Conservation (phyloP, 2,113 vertebrate species). For the Varanus salvator region DNA sequence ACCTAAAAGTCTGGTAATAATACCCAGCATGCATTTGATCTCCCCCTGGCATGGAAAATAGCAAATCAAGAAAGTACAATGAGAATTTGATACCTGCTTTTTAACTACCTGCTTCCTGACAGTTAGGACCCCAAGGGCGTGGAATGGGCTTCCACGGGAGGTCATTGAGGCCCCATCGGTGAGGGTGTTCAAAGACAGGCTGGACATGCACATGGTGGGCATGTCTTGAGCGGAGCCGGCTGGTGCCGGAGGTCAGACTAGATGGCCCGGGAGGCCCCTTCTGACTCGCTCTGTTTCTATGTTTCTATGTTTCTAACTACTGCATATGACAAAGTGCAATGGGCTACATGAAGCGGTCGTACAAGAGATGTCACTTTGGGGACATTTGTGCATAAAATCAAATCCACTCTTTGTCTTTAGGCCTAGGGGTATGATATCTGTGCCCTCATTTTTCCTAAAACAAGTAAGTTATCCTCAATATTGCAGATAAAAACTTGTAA, state of each 20-base stretch:
- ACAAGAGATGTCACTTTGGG: background rate
- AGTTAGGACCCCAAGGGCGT: too few species aligned
- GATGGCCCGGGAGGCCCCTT: too few species aligned
- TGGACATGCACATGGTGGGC: too few species aligned
- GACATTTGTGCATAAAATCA: background rate
- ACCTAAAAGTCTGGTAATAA: background rate
- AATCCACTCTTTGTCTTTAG: background rate
- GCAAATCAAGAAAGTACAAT: background rate
- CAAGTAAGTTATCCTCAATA: background rate
- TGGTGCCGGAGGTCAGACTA: too few species aligned
- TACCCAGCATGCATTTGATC: conserved; percentile 3
- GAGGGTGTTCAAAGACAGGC: too few species aligned
- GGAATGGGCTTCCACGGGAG: too few species aligned
- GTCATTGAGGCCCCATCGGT: too few species aligned
- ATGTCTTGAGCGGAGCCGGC: too few species aligned
- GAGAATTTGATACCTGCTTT: background rate
- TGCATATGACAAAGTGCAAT: background rate
- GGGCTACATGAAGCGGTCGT: background rate
- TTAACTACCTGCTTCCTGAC: too few species aligned
- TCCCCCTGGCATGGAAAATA: background rate
- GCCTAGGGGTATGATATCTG: background rate
- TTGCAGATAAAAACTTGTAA: background rate
- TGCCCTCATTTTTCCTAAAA: background rate
- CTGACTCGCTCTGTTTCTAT: too few species aligned
- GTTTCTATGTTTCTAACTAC: background rate